Evolutionary conservation across 2,113 vertebrate species (phyloP), one percentile per base, ranked within the genome.

Genomic region (Barbus barbus): DNA sequence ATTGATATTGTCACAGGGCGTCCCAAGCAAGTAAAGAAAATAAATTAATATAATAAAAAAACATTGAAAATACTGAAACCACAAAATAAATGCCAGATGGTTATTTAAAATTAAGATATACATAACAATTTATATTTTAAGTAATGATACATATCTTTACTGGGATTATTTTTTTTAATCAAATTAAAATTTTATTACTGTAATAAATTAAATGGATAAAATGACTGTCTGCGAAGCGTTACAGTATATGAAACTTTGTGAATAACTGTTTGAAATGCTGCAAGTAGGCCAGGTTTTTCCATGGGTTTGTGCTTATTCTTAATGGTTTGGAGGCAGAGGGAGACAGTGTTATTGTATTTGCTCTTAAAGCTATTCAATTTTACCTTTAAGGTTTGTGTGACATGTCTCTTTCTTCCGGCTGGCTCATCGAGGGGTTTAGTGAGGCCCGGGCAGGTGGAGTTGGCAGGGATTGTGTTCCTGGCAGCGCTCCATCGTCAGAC

Each of bases 371-470:
- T 82, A 51, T 85, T 41, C 44, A 73, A 26, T 41, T 81, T 78
- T 79, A 89, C 60, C 86, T 90, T 88, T 89, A 83, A 87, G 84
- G 82, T 81, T 75, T 75, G 60, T 63, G 83, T 77, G 81, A 36
- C 60, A 75, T 48, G 61, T 24, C 72, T 82, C 28, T 88, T 81
- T 84, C 74, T 78, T 71, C 53, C 51, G 31, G 22, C 53, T 36
- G 58, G 74, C 33, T 65, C 71, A 63, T 61, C 48, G 36, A 77
- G 75, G 53, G 56, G 56, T 78, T 69, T 48, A 31, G 53, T 61
- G 82, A 48, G 80, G 58, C 51, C 63, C 41, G 63, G 77, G 67
- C 84, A 87, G 82, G 58, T 61, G 63, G 71, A 72, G 46, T 83
- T 36, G 63, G 72, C 31, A 24, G 46, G 24, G n/a, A 13, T 48